These are phyloP conservation scores for Eledona agricola DNA, from an alignment of 2,888 invertebrate genomes.

Conservation along the genomic window DNA sequence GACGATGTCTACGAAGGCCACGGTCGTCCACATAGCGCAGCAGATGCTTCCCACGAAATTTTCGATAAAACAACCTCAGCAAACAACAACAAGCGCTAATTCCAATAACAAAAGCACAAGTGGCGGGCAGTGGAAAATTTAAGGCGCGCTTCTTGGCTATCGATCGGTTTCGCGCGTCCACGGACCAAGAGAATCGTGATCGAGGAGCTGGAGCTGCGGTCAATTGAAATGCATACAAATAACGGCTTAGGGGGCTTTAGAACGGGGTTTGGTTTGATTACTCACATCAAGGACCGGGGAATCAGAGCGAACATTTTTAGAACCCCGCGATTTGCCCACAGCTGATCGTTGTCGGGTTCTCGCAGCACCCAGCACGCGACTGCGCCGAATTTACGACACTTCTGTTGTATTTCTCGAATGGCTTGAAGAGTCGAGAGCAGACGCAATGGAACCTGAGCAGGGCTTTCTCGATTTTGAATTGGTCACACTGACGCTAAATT, in stretches of 20 bases:
- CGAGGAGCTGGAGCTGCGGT: neutral
- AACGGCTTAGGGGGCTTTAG: too few relatives aligned
- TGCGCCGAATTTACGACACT: conserved; percentile 43
- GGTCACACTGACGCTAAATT: neutral
- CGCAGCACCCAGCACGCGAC: conserved; percentile 45
- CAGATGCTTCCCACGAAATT: neutral
- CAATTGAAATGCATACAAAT: conserved; percentile 23
- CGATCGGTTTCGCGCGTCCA: too few relatives aligned
- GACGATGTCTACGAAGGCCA: conserved; percentile 14
- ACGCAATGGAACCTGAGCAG: conserved; percentile 23
- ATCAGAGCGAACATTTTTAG: conserved; percentile 57
- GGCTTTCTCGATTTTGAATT: too few relatives aligned
- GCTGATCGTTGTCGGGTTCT: conserved; percentile 40
- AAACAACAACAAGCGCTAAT: too few relatives aligned
- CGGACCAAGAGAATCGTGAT: too few relatives aligned
- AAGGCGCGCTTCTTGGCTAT: too few relatives aligned
- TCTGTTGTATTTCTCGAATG: conserved; percentile 17
- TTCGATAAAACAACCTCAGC: neutral
- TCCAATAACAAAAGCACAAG: too few relatives aligned
- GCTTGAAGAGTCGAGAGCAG: conserved; percentile 16
- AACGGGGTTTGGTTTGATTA: too few relatives aligned
- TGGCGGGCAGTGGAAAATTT: too few relatives aligned
- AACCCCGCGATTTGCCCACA: conserved; percentile 35
- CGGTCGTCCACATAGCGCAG: too few relatives aligned
- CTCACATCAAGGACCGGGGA: conserved; percentile 57